Conservation (phyloP, 2,888 invertebrate genomes). For the Amphipoea oculea region DNA sequence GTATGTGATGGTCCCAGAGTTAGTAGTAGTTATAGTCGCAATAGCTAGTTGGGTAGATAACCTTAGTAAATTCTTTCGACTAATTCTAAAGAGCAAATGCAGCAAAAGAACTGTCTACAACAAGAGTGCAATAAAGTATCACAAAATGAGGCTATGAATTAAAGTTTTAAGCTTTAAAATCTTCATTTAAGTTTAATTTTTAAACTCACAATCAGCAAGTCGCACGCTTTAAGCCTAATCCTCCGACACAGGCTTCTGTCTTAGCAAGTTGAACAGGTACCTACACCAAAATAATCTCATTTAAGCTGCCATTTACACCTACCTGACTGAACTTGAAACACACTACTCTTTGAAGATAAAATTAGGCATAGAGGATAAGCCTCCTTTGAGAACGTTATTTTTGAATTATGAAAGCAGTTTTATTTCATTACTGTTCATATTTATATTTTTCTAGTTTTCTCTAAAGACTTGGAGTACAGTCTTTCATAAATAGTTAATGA, state of each 20-base stretch:
- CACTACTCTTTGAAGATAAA: conserved; percentile 45
- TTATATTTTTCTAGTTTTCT: background rate
- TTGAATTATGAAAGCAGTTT: conserved; percentile 11
- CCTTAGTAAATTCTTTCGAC: background rate
- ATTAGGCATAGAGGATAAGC: conserved; percentile 31
- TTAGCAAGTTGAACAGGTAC: conserved; percentile 59
- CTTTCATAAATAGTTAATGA: background rate
- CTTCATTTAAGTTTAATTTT: conserved; percentile 59
- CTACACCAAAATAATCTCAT: conserved; percentile 63
- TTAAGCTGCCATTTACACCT: conserved; percentile 66
- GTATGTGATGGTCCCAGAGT: background rate
- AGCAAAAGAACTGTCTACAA: background rate
- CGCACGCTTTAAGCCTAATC: conserved; percentile 68
- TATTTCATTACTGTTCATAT: background rate
- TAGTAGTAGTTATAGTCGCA: background rate
- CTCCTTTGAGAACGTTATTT: conserved; percentile 5
- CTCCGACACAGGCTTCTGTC: conserved; percentile 56
- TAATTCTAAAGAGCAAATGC: too few relatives aligned
- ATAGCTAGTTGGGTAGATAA: background rate
- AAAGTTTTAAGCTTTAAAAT: background rate
- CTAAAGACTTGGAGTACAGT: background rate
- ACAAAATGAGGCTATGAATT: background rate
- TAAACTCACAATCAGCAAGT: conserved; percentile 73
- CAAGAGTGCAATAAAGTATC: background rate
- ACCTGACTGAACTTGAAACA: conserved; percentile 63